Conservation (phyloP, 2,888 invertebrate genomes). For the Synanthedon formicaeformis region DNA sequence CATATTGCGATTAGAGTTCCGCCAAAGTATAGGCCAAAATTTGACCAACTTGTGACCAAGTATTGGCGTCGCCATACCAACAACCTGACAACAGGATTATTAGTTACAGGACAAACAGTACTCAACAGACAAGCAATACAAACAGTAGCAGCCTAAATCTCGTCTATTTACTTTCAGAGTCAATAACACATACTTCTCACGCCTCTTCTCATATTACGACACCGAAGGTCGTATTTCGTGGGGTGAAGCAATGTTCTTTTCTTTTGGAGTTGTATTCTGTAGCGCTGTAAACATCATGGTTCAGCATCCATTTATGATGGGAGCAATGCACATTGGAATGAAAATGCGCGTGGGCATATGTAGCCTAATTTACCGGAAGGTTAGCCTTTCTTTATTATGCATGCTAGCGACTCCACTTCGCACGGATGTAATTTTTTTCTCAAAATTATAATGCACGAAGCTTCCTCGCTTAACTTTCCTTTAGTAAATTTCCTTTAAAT, state of each 20-base stretch:
- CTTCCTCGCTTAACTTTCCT: background rate
- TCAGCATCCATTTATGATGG: constrained; percentile 78
- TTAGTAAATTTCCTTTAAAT: background rate
- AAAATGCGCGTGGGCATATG: constrained; percentile 84
- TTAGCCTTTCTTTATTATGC: constrained; percentile 22
- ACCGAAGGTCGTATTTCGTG: constrained; percentile 56
- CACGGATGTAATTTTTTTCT: too few relatives aligned
- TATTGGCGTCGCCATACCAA: too few relatives aligned
- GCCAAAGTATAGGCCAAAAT: too few relatives aligned
- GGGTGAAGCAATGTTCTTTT: constrained; percentile 76
- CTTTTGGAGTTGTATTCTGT: constrained; percentile 74
- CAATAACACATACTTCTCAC: constrained; percentile 69
- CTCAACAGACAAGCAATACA: too few relatives aligned
- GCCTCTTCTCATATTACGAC: constrained; percentile 73
- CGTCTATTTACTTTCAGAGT: constrained; percentile 37
- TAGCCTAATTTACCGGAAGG: constrained; percentile 88
- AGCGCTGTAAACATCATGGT: constrained; percentile 74
- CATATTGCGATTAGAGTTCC: too few relatives aligned
- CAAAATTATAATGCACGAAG: too few relatives aligned
- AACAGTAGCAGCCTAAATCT: too few relatives aligned
- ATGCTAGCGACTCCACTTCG: too few relatives aligned
- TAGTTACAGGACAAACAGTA: too few relatives aligned
- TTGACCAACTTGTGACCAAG: too few relatives aligned
- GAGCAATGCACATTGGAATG: constrained; percentile 84
- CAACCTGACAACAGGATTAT: too few relatives aligned